Evolutionary conservation across 2,113 vertebrate genomes (phyloP).

Genomic region (Sinocyclocheilus anophthalmus): DNA sequence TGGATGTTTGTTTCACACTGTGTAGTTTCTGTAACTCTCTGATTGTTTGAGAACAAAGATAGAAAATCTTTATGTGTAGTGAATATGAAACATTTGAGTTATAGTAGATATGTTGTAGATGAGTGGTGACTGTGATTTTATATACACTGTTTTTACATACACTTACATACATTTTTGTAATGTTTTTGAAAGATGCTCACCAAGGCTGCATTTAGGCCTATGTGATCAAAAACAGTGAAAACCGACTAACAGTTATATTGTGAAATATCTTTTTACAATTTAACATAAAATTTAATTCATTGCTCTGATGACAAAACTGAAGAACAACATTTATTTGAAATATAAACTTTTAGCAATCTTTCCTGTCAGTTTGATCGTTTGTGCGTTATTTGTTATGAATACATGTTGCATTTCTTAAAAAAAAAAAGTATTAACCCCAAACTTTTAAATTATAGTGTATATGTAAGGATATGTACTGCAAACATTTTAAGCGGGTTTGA

Average conservation of each 20-base stretch:
- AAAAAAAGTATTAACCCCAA: neutral
- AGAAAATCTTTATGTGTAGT: neutral
- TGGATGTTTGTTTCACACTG: constrained; percentile 5
- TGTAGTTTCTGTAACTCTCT: constrained; percentile 1
- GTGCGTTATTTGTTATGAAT: too few relatives aligned
- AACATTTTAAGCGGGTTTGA: neutral
- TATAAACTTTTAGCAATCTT: too few relatives aligned
- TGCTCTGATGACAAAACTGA: neutral
- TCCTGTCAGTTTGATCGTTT: too few relatives aligned
- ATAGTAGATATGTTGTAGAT: neutral
- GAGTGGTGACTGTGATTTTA: neutral
- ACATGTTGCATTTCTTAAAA: too few relatives aligned
- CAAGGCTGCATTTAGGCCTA: neutral
- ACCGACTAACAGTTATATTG: neutral
- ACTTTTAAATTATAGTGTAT: neutral
- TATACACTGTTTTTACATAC: neutral
- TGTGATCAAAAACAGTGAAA: neutral
- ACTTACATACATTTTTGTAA: neutral
- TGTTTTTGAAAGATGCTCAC: neutral
- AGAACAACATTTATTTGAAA: neutral
- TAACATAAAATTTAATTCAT: neutral
- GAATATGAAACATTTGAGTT: neutral
- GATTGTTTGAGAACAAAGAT: neutral
- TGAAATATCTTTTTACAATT: neutral
- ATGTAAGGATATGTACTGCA: neutral